Conservation (phyloP, 2,113 vertebrate genomes). For the Pimephales promelas region DNA sequence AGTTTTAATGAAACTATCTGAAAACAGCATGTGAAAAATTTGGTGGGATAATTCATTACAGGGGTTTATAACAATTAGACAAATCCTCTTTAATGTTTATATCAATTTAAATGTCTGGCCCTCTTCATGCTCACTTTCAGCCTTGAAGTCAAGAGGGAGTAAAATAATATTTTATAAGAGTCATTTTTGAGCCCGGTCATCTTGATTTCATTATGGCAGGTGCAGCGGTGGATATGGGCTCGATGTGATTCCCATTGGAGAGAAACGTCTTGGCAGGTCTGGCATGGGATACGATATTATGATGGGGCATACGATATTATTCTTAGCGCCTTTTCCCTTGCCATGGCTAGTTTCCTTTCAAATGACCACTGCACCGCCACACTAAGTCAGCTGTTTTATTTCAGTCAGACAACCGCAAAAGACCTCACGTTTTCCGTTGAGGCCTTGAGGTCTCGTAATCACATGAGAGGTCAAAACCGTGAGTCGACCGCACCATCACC, state of each 20-base stretch:
- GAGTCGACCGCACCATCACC: slow-evolving; percentile 61
- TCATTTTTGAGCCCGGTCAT: slow-evolving; percentile 56
- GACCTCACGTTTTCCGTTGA: slow-evolving; percentile 45
- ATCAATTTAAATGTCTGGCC: background rate
- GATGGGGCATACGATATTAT: slow-evolving; percentile 38
- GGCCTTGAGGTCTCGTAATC: slow-evolving; percentile 60
- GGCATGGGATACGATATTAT: slow-evolving; percentile 52
- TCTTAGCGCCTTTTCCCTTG: slow-evolving; percentile 50
- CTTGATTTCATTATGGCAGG: slow-evolving; percentile 68
- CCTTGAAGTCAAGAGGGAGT: slow-evolving; percentile 18
- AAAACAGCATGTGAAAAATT: background rate
- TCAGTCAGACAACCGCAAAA: slow-evolving; percentile 49
- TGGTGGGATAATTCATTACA: slow-evolving; percentile 26
- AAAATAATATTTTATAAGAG: slow-evolving; percentile 55
- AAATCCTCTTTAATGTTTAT: background rate
- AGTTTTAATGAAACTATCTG: slow-evolving; percentile 19
- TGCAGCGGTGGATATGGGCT: slow-evolving; percentile 59
- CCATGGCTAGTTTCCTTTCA: slow-evolving; percentile 46
- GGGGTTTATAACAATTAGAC: slow-evolving; percentile 1
- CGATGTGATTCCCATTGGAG: slow-evolving; percentile 64
- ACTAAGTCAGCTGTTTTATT: slow-evolving; percentile 49
- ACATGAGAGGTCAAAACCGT: slow-evolving; percentile 57
- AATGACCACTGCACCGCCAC: slow-evolving; percentile 48
- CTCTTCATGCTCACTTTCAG: slow-evolving; percentile 21
- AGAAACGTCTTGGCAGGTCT: slow-evolving; percentile 56